Evolutionary conservation across 2,797 vertebrate species (phyloP), one percentile per base, ranked within the genome.

Genomic region (Loriculus beryllinus): DNA sequence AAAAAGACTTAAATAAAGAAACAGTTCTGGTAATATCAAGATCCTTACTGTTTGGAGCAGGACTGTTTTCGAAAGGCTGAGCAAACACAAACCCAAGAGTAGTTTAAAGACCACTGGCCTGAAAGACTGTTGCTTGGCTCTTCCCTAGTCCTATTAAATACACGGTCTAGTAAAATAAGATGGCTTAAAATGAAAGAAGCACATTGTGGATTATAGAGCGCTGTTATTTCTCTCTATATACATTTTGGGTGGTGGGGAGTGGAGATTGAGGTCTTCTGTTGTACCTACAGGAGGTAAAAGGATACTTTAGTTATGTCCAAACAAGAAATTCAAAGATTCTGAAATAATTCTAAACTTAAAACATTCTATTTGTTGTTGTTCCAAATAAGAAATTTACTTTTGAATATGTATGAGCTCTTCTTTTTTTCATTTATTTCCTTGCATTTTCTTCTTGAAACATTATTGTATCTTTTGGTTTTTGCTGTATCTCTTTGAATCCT

Each of bases 91-190:
- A 45, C 65, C 90, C 84, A 88, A 95, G 83, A 96, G 92, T 85
- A 92, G 63, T 96, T 96, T 69, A 92, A 96, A 91, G 96, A 68
- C 82, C 82, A 82, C 81, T 87, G 74, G 60, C 37, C 75, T 68
- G 8, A 70, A 81, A 69, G 54, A 52, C 4, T 75, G 52, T 86
- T 88, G 45, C 54, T 90, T 97, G 54, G 49, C 71, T 97, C 42
- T 92, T 90, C 67, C 89, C 81, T 97, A 94, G 93, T 96, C 86
- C 86, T 96, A 48, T 93, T 96, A 97, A 86, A 71, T 68, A 70
- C 33, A 90, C 89, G 33, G 77, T 89, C 47, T 49, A 94, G 88
- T 56, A 95, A 91, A 94, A 82, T 75, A 89, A 84, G 28, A 33
- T 22, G 11, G 6, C 26, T 95, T 87, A 95, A 83, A 91, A 90